These are phyloP conservation scores for Capra hircus DNA, from an alignment of 2,113 vertebrate genomes.

Conservation along the genomic window DNA sequence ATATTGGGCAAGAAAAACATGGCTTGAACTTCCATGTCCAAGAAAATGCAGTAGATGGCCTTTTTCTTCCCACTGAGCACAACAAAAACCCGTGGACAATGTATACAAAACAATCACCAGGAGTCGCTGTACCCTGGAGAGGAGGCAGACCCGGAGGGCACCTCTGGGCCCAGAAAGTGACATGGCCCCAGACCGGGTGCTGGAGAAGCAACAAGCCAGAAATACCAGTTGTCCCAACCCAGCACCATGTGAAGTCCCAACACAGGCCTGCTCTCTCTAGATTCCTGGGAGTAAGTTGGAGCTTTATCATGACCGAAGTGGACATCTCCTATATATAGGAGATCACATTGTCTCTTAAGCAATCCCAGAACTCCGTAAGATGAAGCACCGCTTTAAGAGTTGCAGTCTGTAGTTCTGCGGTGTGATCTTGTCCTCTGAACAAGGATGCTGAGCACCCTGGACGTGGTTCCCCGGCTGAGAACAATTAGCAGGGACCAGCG, in stretches of 20 bases:
- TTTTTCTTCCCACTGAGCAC: neutral
- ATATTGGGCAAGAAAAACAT: neutral
- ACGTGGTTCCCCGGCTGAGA: neutral
- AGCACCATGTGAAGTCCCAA: neutral
- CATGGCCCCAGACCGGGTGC: neutral
- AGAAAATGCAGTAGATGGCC: neutral
- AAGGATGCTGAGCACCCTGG: neutral
- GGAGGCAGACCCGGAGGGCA: neutral
- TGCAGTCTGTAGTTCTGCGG: neutral
- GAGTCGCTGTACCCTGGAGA: neutral
- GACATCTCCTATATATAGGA: neutral
- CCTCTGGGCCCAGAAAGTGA: neutral
- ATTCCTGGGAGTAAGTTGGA: neutral
- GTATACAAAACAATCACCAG: neutral
- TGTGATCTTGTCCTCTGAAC: neutral
- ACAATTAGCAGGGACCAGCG: neutral
- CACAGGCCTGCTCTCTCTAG: neutral
- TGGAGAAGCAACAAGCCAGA: neutral
- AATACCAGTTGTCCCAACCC: neutral
- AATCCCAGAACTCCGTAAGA: neutral
- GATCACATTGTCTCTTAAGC: neutral
- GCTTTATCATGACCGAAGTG: accelerated
- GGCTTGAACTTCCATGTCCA: neutral
- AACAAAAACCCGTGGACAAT: neutral
- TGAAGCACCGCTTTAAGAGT: neutral